phyloP scores from a whole-genome alignment of 2,888 invertebrate genomes.

The Apeira syringaria region DNA sequence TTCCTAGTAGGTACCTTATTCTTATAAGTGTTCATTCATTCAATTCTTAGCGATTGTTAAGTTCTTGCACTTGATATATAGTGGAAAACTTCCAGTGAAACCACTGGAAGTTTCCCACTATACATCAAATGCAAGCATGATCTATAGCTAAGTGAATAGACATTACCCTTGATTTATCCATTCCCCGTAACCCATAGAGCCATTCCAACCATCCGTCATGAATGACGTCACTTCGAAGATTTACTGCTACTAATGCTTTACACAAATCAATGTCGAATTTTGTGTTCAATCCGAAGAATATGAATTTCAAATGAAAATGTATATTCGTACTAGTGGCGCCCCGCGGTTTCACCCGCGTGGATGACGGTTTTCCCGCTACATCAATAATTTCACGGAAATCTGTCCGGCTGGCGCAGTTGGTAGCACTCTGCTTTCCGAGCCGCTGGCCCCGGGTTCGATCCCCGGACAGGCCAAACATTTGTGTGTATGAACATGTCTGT shows the following conservation, averaged over 20 bases:
- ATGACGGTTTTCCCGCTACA: too few relatives aligned
- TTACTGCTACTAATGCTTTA: background rate
- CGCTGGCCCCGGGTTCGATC: too few relatives aligned
- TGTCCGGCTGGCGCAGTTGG: too few relatives aligned
- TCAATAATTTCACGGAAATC: too few relatives aligned
- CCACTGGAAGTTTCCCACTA: background rate
- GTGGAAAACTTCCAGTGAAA: background rate
- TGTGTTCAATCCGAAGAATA: background rate
- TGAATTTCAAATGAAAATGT: too few relatives aligned
- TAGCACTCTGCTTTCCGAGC: too few relatives aligned
- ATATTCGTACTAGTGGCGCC: too few relatives aligned
- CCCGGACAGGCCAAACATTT: too few relatives aligned
- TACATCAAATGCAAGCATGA: background rate
- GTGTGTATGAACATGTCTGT: too few relatives aligned
- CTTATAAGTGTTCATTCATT: too few relatives aligned
- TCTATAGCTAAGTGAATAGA: background rate
- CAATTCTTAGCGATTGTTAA: background rate
- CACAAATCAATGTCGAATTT: background rate
- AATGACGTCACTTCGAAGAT: background rate
- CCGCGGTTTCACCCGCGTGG: too few relatives aligned
- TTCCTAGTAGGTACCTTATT: too few relatives aligned
- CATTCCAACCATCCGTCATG: background rate
- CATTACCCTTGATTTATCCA: background rate
- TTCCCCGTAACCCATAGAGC: background rate
- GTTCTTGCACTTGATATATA: background rate